Percentiles rank a stretch among this genome's conserved stretches.
These are phyloP conservation scores for Pangasius djambal DNA, from an alignment of 2,797 vertebrate species.

Conservation along the genomic window DNA sequence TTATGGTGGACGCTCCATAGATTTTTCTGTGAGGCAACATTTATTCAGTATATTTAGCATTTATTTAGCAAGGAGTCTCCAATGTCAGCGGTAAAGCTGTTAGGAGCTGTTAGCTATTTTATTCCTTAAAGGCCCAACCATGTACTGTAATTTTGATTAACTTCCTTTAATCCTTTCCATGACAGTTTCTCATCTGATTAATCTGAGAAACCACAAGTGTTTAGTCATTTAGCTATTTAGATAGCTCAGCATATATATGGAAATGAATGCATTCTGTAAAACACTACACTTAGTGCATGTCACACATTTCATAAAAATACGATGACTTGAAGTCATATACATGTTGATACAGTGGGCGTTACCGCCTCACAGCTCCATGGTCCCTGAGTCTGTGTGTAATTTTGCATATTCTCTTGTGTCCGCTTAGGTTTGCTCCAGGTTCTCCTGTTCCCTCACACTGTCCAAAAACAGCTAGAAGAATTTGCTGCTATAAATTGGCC, in stretches of 20 bases:
- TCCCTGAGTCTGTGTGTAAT: neutral
- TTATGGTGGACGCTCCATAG: neutral
- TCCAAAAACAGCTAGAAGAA: neutral
- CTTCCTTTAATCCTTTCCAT: neutral
- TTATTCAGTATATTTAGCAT: neutral
- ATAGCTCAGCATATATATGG: neutral
- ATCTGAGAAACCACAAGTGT: neutral
- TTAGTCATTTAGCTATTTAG: neutral
- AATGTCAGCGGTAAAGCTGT: neutral
- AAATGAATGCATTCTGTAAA: neutral
- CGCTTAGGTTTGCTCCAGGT: neutral
- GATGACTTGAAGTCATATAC: neutral
- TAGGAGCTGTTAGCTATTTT: neutral
- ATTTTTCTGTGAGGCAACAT: neutral
- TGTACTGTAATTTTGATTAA: neutral
- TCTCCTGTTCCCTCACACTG: neutral
- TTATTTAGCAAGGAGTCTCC: neutral
- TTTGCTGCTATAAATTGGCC: neutral
- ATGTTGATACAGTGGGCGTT: neutral
- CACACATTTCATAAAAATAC: neutral
- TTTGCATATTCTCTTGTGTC: neutral
- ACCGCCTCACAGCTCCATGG: neutral
- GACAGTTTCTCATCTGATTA: neutral
- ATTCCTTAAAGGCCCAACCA: neutral
- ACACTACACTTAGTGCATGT: conserved; percentile 2